Evolutionary conservation across 2,888 invertebrate species (phyloP).

Genomic region (Sinodicranocentrus sp.): DNA sequence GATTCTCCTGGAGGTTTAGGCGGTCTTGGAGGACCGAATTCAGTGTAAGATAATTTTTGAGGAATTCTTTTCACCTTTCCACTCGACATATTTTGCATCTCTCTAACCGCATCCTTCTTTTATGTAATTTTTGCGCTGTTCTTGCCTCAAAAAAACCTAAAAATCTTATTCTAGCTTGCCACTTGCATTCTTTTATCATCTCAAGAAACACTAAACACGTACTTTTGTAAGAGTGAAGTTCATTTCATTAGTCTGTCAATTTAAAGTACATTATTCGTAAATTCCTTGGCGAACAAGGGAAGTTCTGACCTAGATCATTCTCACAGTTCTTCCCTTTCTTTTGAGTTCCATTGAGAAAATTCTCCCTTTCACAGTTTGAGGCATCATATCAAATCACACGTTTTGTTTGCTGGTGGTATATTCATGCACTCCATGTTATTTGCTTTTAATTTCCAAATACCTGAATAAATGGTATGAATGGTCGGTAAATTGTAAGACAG

Average conservation of each 20-base stretch:
- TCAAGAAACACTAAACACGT: not conserved
- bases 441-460: conserved; percentile 61
- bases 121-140: too few relatives aligned
- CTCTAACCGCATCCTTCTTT: not conserved
- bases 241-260: conserved; percentile 60
- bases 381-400: conserved; percentile 58
- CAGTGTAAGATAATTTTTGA: conserved; percentile 61
- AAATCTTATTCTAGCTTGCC: not conserved
- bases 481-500: conserved; percentile 53
- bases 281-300: conserved; percentile 24
- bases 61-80: conserved; percentile 33
- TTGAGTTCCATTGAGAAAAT: conserved; percentile 50
- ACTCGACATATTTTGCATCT: conserved; percentile 25
- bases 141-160: too few relatives aligned
- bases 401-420: conserved; percentile 14
- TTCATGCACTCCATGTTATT: conserved; percentile 32
- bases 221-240: not conserved
- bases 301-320: conserved; percentile 60
- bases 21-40: conserved; percentile 57
- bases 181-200: conserved; percentile 31
- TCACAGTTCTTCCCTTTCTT: conserved; percentile 24
- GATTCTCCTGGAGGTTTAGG: conserved; percentile 65
- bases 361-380: conserved; percentile 37
- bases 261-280: conserved; percentile 17
- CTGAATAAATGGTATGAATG: conserved; percentile 49